Evolutionary conservation across 1,140 invertebrate genomes (phyloP), one percentile per base, ranked within the genome.

Genomic region (Papilio dardanus): DNA sequence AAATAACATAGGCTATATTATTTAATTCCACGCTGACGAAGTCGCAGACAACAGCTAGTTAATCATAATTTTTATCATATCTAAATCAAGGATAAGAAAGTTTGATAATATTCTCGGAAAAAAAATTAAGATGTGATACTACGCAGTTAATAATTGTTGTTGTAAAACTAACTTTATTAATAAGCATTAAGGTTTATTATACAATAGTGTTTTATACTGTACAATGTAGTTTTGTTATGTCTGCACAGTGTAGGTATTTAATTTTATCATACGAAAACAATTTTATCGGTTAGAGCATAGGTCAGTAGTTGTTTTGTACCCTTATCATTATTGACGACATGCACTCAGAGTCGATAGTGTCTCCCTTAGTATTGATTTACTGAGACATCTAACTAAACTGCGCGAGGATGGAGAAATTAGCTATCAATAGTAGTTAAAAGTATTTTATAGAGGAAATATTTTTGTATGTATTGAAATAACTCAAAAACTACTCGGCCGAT

Each of bases 271-370:
- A 4, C 24, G 54, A 58, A 58, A 58, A 58, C 54, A 58, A 58
- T 28, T 58, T 58, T 58, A 58, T 58, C 54, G 24, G 54, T 58
- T 58, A 58, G 54, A 58, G 24, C 24, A 58, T 21, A 58, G 74
- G 35, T 75, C 71, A 76, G 76, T 42, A 19, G 12, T n/a, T 16
- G 35, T 8, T 35, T 28, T 28, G 46, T 58, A 12, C 21, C 8
- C 54, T 28, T 58, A 58, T 58, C 8, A 58, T 50, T 50, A 16
- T 5, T 21, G 16, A 19, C 3, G 5, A 46, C 16, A 46, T n/a
- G 8, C 33, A 2, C 33, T 6, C 33, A 14, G 40, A 42, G 40
- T 42, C 16, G 10, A n/a, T n/a, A 35, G 33, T 35, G 33, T 5
- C 10, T 8, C 16, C 14, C 40, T 42, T 4, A 42, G 40, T 42